phyloP scores from a whole-genome alignment of 2,888 invertebrate species.

The Drosophila parthenogenetica region DNA sequence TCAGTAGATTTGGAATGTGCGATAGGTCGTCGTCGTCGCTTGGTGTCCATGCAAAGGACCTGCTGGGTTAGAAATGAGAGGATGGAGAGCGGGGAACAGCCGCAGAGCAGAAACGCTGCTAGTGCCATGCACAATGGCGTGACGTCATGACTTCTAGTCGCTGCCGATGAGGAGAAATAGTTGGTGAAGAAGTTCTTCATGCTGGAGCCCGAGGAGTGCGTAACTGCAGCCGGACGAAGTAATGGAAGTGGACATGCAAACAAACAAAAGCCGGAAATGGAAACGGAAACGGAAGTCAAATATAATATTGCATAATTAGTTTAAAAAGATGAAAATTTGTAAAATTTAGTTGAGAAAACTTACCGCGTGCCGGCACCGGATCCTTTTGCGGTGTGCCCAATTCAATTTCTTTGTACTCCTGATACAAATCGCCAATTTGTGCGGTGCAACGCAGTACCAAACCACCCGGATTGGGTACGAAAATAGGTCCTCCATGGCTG shows the following conservation, averaged over 20 bases:
- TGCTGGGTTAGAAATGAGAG: no score
- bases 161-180: constrained; percentile 79
- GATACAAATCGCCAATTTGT: constrained; percentile 89
- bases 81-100: constrained; percentile 29
- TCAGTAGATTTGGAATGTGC: constrained; percentile 30
- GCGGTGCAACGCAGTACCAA: constrained; percentile 90
- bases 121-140: constrained; percentile 45
- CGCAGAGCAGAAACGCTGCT: constrained; percentile 38
- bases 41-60: constrained; percentile 18
- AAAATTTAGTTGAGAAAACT: constrained; percentile 49
- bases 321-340: constrained; percentile 8
- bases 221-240: constrained; percentile 70
- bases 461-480: constrained; percentile 85
- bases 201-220: constrained; percentile 82
- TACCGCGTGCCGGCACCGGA: constrained; percentile 92
- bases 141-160: constrained; percentile 41
- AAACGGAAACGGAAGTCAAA: constrained; percentile 57
- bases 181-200: constrained; percentile 82
- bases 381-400: constrained; percentile 90
- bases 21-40: constrained; percentile 21
- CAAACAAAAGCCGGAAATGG: constrained; percentile 10
- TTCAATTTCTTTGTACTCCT: constrained; percentile 89
- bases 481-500: constrained; percentile 69
- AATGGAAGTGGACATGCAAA: background rate
- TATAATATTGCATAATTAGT: constrained; percentile 59